Percentiles rank a stretch among this genome's conserved stretches.
These are phyloP conservation scores for Ptychodera flava DNA, from an alignment of 35 echinoderm and acorn worm species.

Conservation along the genomic window DNA sequence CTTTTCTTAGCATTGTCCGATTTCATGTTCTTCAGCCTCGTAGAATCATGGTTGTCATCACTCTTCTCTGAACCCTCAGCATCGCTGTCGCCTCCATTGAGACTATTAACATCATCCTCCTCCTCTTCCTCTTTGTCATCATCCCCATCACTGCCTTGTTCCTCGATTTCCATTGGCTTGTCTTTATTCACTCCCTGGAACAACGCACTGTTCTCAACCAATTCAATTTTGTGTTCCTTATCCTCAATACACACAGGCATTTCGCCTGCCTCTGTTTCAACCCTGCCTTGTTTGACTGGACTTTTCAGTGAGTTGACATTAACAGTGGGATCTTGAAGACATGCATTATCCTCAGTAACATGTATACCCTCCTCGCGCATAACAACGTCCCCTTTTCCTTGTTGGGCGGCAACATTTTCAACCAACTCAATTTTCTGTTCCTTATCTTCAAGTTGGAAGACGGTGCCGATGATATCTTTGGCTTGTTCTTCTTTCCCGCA, in stretches of 20 bases:
- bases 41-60: not conserved
- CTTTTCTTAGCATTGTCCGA: not conserved
- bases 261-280: not conserved
- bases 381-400: not conserved
- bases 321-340: not conserved
- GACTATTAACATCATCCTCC: not conserved
- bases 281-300: not conserved
- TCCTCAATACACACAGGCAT: conserved; percentile 2
- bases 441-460: conserved; percentile 7
- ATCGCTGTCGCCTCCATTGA: not conserved
- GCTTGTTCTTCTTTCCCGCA: not conserved
- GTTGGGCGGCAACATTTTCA: not conserved
- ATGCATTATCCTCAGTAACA: not conserved
- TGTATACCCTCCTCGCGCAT: not conserved
- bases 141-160: not conserved
- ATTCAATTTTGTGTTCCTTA: conserved; percentile 2
- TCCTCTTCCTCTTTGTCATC: not conserved
- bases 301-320: not conserved
- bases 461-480: not conserved
- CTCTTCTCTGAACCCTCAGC: not conserved
- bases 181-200: not conserved
- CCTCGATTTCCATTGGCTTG: not conserved
- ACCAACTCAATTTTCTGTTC: conserved; percentile 15
- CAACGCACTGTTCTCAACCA: not conserved
- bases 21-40: not conserved